phyloP scores from a whole-genome alignment of 2,113 vertebrate species.

The Ceratotherium simum region DNA sequence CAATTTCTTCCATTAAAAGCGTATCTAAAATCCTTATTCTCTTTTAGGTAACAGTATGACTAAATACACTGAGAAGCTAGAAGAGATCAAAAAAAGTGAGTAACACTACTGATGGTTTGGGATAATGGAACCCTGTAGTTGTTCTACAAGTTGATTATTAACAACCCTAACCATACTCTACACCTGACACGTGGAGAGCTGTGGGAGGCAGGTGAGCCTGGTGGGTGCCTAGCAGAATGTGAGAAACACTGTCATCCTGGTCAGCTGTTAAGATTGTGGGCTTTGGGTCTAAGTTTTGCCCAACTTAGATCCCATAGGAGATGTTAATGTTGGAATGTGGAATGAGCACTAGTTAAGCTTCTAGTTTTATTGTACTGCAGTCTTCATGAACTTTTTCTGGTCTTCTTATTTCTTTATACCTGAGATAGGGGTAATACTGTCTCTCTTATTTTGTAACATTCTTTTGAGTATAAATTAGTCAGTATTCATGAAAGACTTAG shows the following conservation, averaged over 20 bases:
- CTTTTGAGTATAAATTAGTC: constrained; percentile 38
- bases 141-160: background rate
- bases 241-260: background rate
- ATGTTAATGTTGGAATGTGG: background rate
- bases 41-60: constrained; percentile 93
- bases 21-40: constrained; percentile 47
- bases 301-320: background rate
- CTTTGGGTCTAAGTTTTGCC: background rate
- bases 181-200: background rate
- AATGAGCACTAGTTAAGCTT: background rate
- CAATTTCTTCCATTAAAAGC: constrained; percentile 44
- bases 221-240: background rate
- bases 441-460: background rate
- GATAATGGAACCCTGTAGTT: background rate
- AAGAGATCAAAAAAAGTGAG: constrained; percentile 96
- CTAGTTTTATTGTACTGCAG: background rate
- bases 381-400: background rate
- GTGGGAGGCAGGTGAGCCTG: background rate
- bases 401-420: constrained; percentile 32
- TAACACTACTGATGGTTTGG: constrained; percentile 68
- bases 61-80: constrained; percentile 94
- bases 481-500: constrained; percentile 34
- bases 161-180: background rate
- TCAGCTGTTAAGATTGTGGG: background rate
- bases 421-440: background rate